Evolutionary conservation across 2,113 vertebrate species (phyloP).

Genomic region (Acrocephalus arundinaceus): DNA sequence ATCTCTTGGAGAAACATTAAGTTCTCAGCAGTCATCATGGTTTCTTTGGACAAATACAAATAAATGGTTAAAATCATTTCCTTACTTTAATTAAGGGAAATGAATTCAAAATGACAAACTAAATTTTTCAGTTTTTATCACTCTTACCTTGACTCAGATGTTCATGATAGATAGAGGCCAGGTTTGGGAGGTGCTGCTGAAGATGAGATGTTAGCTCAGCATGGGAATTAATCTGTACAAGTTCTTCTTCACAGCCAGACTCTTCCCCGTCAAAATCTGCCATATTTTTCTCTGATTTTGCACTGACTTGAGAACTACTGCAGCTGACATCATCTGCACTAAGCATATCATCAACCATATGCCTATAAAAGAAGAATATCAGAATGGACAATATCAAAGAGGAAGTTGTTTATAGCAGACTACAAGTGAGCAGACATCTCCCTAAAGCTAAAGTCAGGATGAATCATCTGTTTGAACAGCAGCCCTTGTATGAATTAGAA

Average conservation of each 20-base stretch:
- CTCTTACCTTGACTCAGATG: conserved; percentile 93
- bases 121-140: not conserved
- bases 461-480: not conserved
- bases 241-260: conserved; percentile 97
- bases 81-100: not conserved
- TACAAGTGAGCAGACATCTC: not conserved
- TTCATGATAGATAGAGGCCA: conserved; percentile 98
- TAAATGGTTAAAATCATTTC: not conserved
- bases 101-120: not conserved
- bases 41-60: not conserved
- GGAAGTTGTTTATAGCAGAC: not conserved
- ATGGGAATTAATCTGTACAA: conserved; percentile 98
- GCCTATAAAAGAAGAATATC: conserved; percentile 73
- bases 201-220: conserved; percentile 97
- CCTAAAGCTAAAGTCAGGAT: not conserved
- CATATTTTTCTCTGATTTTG: conserved; percentile 99
- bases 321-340: conserved; percentile 98
- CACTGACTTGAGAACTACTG: conserved; percentile 98
- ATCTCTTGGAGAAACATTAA: not conserved
- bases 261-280: conserved; percentile 98
- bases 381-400: not conserved
- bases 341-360: conserved; percentile 97
- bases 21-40: not conserved
- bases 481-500: not conserved
- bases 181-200: conserved; percentile 96